Conservation (phyloP, 2,888 invertebrate species). For the Megaustenia siamemsis region DNA sequence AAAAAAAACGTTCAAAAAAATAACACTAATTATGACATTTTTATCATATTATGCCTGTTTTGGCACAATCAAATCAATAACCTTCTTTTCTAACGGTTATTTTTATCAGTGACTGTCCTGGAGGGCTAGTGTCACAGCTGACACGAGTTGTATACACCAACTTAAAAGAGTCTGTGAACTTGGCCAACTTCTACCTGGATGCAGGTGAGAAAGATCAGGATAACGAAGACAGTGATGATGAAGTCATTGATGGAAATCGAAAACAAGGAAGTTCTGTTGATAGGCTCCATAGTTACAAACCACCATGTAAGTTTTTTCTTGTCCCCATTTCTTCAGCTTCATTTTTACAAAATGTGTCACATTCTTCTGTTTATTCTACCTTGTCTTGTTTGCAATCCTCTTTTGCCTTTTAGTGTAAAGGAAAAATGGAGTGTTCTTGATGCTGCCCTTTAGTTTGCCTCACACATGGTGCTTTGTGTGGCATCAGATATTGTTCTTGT, state of each 20-base stretch:
- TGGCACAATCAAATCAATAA: too few relatives aligned
- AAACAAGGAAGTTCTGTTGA: constrained; percentile 35
- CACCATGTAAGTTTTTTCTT: constrained; percentile 22
- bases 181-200: constrained; percentile 62
- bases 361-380: too few relatives aligned
- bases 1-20: too few relatives aligned
- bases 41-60: too few relatives aligned
- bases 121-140: constrained; percentile 62
- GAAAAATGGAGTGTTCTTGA: too few relatives aligned
- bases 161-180: constrained; percentile 55
- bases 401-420: too few relatives aligned
- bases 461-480: too few relatives aligned
- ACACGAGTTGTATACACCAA: constrained; percentile 63
- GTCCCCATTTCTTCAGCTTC: background rate
- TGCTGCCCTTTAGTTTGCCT: too few relatives aligned
- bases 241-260: constrained; percentile 46
- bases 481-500: too few relatives aligned
- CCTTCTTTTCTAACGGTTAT: background rate
- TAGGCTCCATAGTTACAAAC: background rate
- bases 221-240: constrained; percentile 51
- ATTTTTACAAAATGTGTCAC: too few relatives aligned
- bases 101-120: background rate
- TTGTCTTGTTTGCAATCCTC: too few relatives aligned
- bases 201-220: constrained; percentile 54
- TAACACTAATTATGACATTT: too few relatives aligned